These are phyloP conservation scores for Drosophila aff. DNA, from an alignment of 1,140 invertebrate species.

Conservation along the genomic window DNA sequence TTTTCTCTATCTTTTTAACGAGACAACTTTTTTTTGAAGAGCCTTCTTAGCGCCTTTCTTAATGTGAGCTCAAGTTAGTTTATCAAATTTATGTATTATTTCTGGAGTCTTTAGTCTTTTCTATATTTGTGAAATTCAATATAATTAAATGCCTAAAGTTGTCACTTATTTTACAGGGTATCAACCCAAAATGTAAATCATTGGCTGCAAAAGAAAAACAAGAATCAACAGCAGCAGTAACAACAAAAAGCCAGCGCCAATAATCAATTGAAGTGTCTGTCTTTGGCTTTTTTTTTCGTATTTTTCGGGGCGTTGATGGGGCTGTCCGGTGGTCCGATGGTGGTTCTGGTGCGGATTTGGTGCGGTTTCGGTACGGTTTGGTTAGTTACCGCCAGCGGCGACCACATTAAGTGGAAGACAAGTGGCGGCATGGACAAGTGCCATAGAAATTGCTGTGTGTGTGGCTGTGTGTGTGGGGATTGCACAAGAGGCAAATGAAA, in stretches of 20 bases:
- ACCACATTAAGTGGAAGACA: slow-evolving; percentile 81
- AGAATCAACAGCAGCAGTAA: slow-evolving; percentile 21
- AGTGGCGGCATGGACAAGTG: slow-evolving; percentile 79
- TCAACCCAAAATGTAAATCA: slow-evolving; percentile 71
- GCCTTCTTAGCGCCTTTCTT: no score
- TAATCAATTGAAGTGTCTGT: slow-evolving; percentile 82
- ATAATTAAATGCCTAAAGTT: not conserved
- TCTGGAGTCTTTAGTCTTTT: no score
- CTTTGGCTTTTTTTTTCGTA: slow-evolving; percentile 24
- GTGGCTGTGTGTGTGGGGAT: slow-evolving; percentile 35
- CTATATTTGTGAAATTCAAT: not conserved
- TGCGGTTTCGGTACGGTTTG: slow-evolving; percentile 31
- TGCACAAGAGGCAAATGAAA: slow-evolving; percentile 74
- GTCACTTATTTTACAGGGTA: slow-evolving; percentile 25
- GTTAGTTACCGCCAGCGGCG: slow-evolving; percentile 59
- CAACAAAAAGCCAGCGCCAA: slow-evolving; percentile 55
- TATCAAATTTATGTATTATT: no score
- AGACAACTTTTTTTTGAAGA: no score
- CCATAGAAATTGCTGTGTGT: slow-evolving; percentile 71
- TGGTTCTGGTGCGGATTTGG: slow-evolving; percentile 25
- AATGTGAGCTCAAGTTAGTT: no score
- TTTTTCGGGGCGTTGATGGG: slow-evolving; percentile 32
- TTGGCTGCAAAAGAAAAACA: slow-evolving; percentile 48
- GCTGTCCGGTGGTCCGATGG: slow-evolving; percentile 7
- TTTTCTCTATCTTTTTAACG: no score